Evolutionary conservation across 2,888 invertebrate species (phyloP), one percentile per base, ranked within the genome.

Genomic region (Adelognathus sp.): DNA sequence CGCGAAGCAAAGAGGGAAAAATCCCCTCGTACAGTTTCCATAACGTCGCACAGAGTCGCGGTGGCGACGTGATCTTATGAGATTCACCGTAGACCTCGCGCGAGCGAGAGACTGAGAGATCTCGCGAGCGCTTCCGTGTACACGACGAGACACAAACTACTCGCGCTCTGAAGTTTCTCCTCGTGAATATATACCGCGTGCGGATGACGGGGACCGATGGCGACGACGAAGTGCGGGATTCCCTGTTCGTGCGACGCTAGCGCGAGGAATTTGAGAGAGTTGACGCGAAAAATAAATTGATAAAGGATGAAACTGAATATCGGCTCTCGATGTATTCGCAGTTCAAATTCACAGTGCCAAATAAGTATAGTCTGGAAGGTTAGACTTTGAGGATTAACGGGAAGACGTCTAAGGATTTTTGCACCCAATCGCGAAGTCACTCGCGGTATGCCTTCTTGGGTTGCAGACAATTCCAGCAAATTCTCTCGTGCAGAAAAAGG

Each of bases 61-160:
- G 54, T 66, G 50, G 74, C 63, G 78, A 80, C 80, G 75, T 74
- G 79, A 78, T 75, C 72, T 72, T 75, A 52, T 67, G 76, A 81
- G 79, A 82, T 79, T 81, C 71, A 54, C 33, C 66, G 61, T 46
- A 31, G 70, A 72, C 64, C 50, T n/a, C 50, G 64, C 27, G 46
- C 58, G 60, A 61, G 61, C 52, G 61, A 69, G 46, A 64, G 60
- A 61, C 67, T 60, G 61, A 69, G 67, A 80, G 72, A 78, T 81
- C 61, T 71, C 46, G 44, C 73, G n/a, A 50, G 39, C 58, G 76
- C 76, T 76, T 61, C 76, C 64, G 81, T 50, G 74, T 73, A 69
- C 60, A 73, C 78, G 71, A 60, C 60, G 74, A 74, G 78, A 79
- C 79, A 71, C 67, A 67, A 77, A 50, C 67, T 54, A 29, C 71